Percentiles rank a stretch among this genome's conserved stretches.
These are phyloP conservation scores for Sitta carolinensis DNA, from an alignment of 2,797 vertebrate species.

Conservation along the genomic window DNA sequence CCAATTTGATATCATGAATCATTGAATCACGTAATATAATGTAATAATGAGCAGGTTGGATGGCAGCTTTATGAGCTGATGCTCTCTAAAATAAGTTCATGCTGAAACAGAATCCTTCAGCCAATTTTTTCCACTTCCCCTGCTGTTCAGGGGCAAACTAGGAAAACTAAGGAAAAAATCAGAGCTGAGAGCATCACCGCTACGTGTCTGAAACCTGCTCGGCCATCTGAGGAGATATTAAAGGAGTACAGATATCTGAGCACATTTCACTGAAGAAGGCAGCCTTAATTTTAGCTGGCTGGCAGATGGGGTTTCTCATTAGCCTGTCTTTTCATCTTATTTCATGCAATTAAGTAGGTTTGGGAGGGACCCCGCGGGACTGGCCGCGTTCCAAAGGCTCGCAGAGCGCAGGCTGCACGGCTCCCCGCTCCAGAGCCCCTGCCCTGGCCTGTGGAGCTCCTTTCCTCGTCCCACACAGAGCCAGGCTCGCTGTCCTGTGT, in stretches of 20 bases:
- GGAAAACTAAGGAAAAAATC: background rate
- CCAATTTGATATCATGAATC: background rate
- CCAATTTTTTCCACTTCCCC: slow-evolving; percentile 33
- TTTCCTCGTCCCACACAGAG: background rate
- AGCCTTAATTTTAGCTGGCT: slow-evolving; percentile 49
- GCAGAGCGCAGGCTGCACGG: background rate
- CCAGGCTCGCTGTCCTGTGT: rapidly evolving
- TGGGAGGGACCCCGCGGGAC: background rate
- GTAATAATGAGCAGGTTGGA: slow-evolving; percentile 33
- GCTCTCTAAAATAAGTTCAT: slow-evolving; percentile 37
- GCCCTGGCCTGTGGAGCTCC: rapidly evolving
- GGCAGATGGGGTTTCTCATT: slow-evolving; percentile 62
- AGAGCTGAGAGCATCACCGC: background rate
- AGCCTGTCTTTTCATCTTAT: slow-evolving; percentile 59
- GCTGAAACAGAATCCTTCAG: slow-evolving; percentile 34
- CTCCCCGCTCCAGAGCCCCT: rapidly evolving
- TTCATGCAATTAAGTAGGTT: slow-evolving; percentile 54
- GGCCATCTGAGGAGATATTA: slow-evolving; percentile 20
- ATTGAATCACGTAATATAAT: slow-evolving; percentile 11
- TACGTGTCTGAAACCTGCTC: background rate
- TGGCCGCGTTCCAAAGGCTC: background rate
- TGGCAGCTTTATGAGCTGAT: slow-evolving; percentile 34
- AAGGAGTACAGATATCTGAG: slow-evolving; percentile 7
- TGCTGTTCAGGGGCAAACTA: slow-evolving; percentile 1
- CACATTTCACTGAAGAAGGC: slow-evolving; percentile 1